These are phyloP conservation scores for Dreissena polymorpha DNA, from an alignment of 1,140 invertebrate species.

Conservation along the genomic window DNA sequence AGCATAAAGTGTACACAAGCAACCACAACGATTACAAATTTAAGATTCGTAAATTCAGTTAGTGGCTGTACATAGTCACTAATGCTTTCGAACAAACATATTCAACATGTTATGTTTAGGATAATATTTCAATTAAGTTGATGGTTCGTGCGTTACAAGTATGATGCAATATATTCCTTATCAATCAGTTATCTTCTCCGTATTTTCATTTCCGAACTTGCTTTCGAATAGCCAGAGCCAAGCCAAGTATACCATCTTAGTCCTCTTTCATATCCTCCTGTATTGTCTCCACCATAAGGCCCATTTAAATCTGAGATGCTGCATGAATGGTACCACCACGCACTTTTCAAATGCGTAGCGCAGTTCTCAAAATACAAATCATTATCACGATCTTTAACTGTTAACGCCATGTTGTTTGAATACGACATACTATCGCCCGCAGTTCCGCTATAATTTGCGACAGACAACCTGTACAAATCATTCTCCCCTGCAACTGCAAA, in stretches of 20 bases:
- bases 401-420: neutral
- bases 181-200: too few relatives aligned
- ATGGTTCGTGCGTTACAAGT: too few relatives aligned
- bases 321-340: constrained; percentile 26
- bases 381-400: neutral
- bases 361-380: neutral
- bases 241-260: constrained; percentile 3
- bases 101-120: too few relatives aligned
- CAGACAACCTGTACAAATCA: neutral
- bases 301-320: constrained; percentile 20
- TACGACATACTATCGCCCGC: neutral
- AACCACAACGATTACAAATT: too few relatives aligned
- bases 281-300: neutral
- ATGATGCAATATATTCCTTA: too few relatives aligned
- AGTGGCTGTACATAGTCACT: too few relatives aligned
- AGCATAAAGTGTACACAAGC: too few relatives aligned
- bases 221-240: neutral
- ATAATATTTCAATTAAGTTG: too few relatives aligned
- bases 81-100: too few relatives aligned
- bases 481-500: neutral
- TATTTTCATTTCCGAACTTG: constrained; percentile 12
- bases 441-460: neutral
- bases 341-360: neutral
- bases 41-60: too few relatives aligned
- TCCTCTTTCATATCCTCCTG: too few relatives aligned